Evolutionary conservation across 2,113 vertebrate genomes (phyloP), one percentile per base, ranked within the genome.

Genomic region (Corythoichthys haematopterus): DNA sequence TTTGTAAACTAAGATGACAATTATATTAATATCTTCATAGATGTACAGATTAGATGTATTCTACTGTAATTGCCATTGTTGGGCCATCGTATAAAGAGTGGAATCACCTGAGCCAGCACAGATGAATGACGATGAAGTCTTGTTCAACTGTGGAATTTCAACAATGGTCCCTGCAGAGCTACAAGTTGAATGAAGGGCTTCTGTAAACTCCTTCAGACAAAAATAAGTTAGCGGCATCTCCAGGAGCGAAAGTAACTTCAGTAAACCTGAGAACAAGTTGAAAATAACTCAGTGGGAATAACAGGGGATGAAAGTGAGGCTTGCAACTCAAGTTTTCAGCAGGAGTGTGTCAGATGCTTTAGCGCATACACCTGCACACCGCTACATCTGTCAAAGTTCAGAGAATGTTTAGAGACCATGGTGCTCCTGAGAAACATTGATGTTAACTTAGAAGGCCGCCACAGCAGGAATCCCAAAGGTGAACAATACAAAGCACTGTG

Each of bases 241-340:
- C 52, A 11, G 20, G 52, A 55, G 52, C 10, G 52, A 55, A 55
- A 55, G 20, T 55, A 55, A 55, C 52, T 55, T 55, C 52, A 55
- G 52, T 33, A 55, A 55, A 33, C 2, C 20, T 3, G 20, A 28
- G 52, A 33, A 55, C 52, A 55, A 33, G 52, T 55, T 55, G 52
- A 55, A 55, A 55, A 55, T 55, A 55, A 55, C 52, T 55, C 52
- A 33, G 52, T 55, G 52, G 52, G 52, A 55, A 55, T 55, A 55
- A 55, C 52, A 28, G 52, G 8, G n/a, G 52, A 55, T 55, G 28
- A 55, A 55, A 55, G 52, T 55, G 9, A 33, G 52, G 20, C 20
- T 55, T 55, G 20, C 52, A 55, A 28, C 20, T 55, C 52, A 12
- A 20, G 20, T 55, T 55, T 55, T 28, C 20, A 55, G 52, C 52